These are phyloP conservation scores for Heliconius hermathena DNA, from an alignment of 1,140 invertebrate genomes.

Conservation along the genomic window DNA sequence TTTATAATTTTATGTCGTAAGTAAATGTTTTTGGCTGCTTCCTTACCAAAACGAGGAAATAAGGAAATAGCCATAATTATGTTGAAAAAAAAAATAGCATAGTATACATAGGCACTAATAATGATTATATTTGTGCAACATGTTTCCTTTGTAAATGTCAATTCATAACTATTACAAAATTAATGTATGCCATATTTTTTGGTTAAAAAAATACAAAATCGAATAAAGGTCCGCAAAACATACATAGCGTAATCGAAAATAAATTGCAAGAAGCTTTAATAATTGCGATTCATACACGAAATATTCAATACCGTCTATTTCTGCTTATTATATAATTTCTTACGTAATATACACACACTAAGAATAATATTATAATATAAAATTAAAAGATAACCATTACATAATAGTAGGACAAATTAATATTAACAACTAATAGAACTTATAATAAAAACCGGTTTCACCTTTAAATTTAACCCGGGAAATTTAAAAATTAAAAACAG, in stretches of 20 bases:
- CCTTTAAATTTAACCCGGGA: conserved; percentile 7
- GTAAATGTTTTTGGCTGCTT: no score
- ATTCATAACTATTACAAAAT: neutral
- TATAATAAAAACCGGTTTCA: neutral
- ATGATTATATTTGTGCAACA: no score
- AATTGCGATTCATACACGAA: neutral
- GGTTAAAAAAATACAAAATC: neutral
- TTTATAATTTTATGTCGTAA: no score
- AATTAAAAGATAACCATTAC: neutral
- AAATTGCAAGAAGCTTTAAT: neutral
- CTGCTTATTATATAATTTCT: conserved; percentile 4
- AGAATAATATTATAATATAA: neutral
- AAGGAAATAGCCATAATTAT: no score
- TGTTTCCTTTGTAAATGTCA: neutral
- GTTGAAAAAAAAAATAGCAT: no score
- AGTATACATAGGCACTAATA: no score
- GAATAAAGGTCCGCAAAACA: neutral
- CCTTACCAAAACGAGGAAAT: no score
- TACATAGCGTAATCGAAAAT: neutral
- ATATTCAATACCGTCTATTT: neutral
- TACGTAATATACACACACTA: neutral
- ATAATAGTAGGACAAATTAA: neutral
- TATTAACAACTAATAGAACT: neutral
- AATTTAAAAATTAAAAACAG: conserved; percentile 4
- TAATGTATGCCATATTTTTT: neutral